Conservation (phyloP, 2,113 vertebrate species). For the Agelaius tricolor region DNA sequence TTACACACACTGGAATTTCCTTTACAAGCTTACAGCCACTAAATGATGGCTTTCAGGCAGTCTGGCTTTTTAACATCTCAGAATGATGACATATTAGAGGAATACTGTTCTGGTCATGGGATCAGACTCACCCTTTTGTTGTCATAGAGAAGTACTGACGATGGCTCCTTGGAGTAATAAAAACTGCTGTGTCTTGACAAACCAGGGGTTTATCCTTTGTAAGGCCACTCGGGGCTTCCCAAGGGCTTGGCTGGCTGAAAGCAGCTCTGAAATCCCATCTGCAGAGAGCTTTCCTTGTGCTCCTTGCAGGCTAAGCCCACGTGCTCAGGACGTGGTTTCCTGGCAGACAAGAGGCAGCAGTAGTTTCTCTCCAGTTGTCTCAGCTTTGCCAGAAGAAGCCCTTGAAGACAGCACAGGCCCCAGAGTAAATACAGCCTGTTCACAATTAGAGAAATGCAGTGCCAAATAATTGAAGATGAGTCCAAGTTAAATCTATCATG, state of each 20-base stretch:
- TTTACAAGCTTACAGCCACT: not conserved
- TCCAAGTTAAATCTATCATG: not conserved
- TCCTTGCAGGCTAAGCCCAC: not conserved
- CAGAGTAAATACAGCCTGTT: not conserved
- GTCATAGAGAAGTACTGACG: conserved; percentile 12
- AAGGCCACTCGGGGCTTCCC: not conserved
- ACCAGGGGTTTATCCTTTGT: not conserved
- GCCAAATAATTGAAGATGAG: not conserved
- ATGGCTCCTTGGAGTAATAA: not conserved
- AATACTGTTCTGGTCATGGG: conserved; percentile 5
- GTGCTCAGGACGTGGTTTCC: not conserved
- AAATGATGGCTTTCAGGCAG: not conserved
- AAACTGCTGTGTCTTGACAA: not conserved
- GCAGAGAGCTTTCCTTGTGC: not conserved
- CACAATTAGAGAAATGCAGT: not conserved
- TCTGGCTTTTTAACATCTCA: not conserved
- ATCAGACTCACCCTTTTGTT: conserved; percentile 30
- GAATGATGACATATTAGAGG: not conserved
- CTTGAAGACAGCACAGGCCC: not conserved
- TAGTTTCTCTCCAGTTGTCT: not conserved
- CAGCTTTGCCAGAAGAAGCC: not conserved
- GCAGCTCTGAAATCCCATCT: not conserved
- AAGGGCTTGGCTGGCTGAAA: not conserved
- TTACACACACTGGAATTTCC: not conserved
- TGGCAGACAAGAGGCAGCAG: not conserved